Conservation (phyloP, 2,888 invertebrate species). For the Physocephala rufipes region DNA sequence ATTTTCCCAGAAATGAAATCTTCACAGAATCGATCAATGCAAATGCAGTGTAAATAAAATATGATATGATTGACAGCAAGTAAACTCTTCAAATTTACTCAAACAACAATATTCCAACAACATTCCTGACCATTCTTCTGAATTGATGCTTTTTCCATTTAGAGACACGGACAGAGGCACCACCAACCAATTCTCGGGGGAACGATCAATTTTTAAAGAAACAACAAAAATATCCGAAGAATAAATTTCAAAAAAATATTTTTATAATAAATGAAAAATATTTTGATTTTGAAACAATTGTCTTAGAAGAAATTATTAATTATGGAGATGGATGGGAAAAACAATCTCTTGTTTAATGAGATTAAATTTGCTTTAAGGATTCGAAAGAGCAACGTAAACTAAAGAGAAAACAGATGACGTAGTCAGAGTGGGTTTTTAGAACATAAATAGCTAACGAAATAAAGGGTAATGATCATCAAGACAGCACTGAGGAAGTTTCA, state of each 20-base stretch:
- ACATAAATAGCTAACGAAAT: background rate
- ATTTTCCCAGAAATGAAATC: background rate
- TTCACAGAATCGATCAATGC: conserved; percentile 35
- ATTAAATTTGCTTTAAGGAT: background rate
- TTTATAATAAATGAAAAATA: conserved; percentile 29
- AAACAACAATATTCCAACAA: too few relatives aligned
- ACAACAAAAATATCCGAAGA: background rate
- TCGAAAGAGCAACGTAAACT: background rate
- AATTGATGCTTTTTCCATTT: too few relatives aligned
- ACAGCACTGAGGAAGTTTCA: background rate
- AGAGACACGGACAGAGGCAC: background rate
- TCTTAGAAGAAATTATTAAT: background rate
- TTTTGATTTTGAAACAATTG: conserved; percentile 30
- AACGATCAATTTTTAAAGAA: conserved; percentile 51
- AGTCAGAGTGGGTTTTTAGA: background rate
- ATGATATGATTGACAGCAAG: conserved; percentile 55
- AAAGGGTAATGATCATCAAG: conserved; percentile 11
- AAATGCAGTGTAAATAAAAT: conserved; percentile 49
- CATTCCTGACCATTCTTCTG: too few relatives aligned
- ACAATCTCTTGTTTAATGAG: background rate
- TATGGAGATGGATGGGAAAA: too few relatives aligned
- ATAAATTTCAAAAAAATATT: background rate
- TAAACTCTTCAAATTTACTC: conserved; percentile 27
- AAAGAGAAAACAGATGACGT: background rate
- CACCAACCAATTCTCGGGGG: conserved; percentile 48